Evolutionary conservation across 2,888 invertebrate species (phyloP).

Genomic region (Noctua fimbriata): DNA sequence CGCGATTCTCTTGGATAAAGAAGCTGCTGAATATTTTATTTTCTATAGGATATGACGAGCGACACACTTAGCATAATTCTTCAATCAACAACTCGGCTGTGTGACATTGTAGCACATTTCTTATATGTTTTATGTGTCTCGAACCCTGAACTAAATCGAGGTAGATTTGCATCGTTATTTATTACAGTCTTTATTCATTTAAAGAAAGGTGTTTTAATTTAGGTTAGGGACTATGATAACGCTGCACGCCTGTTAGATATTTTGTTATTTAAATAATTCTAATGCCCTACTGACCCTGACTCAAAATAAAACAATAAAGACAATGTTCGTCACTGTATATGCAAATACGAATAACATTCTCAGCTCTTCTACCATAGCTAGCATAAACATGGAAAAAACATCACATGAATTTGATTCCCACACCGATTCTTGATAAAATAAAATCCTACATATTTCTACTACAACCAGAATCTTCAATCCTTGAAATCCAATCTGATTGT

Average conservation of each 20-base stretch:
- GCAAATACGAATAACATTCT: neutral
- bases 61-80: slow-evolving; percentile 77
- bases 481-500: slow-evolving; percentile 57
- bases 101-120: slow-evolving; percentile 77
- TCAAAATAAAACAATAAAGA: neutral
- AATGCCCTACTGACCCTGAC: neutral
- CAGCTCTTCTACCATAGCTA: neutral
- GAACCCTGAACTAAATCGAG: slow-evolving; percentile 79
- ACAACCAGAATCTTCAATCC: slow-evolving; percentile 28
- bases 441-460: slow-evolving; percentile 9
- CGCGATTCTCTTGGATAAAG: slow-evolving; percentile 74
- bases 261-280: neutral
- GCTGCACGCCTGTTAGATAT: neutral
- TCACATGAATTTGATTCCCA: slow-evolving; percentile 2
- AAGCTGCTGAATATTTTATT: slow-evolving; percentile 63
- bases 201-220: slow-evolving; percentile 33
- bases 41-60: slow-evolving; percentile 70
- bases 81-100: slow-evolving; percentile 74
- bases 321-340: neutral
- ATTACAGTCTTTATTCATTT: slow-evolving; percentile 39
- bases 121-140: slow-evolving; percentile 62
- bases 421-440: neutral
- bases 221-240: slow-evolving; percentile 15
- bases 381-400: neutral
- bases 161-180: slow-evolving; percentile 65